These are phyloP conservation scores for Protomyctophum bolini DNA, from an alignment of 2,113 vertebrate species.

Conservation along the genomic window DNA sequence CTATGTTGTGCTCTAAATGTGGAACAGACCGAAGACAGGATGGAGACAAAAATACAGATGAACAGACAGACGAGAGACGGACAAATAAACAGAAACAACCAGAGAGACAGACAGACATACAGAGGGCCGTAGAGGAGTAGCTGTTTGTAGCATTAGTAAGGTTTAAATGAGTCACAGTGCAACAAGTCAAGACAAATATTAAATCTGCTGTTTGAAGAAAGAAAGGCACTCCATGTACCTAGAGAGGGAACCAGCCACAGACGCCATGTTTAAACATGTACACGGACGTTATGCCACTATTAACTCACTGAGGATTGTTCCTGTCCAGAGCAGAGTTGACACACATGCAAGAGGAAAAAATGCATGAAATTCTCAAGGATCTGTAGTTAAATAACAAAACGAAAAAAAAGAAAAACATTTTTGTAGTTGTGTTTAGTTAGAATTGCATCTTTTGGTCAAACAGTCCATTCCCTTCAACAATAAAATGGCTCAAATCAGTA, in stretches of 20 bases:
- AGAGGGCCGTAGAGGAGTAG: not conserved
- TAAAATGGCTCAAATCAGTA: not conserved
- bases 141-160: constrained; percentile 17
- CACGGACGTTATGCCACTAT: constrained; percentile 15
- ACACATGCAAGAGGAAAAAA: constrained; percentile 2
- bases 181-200: constrained; percentile 76
- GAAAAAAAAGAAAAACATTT: too few species aligned
- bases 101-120: constrained; percentile 2
- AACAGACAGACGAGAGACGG: not conserved
- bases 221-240: constrained; percentile 83
- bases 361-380: constrained; percentile 9
- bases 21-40: not conserved
- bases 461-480: constrained; percentile 15
- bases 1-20: constrained; percentile 39
- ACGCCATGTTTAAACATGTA: not conserved
- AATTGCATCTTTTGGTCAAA: constrained; percentile 43
- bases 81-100: not conserved
- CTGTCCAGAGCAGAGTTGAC: constrained; percentile 18
- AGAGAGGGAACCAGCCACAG: constrained; percentile 54
- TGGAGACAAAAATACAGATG: not conserved
- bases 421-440: not conserved
- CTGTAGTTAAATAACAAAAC: not conserved
- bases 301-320: constrained; percentile 19
- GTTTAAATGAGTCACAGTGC: constrained; percentile 75
- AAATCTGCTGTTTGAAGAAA: constrained; percentile 75